phyloP scores from a whole-genome alignment of 2,113 vertebrate genomes.

The Phalacrocorax pelagicus region DNA sequence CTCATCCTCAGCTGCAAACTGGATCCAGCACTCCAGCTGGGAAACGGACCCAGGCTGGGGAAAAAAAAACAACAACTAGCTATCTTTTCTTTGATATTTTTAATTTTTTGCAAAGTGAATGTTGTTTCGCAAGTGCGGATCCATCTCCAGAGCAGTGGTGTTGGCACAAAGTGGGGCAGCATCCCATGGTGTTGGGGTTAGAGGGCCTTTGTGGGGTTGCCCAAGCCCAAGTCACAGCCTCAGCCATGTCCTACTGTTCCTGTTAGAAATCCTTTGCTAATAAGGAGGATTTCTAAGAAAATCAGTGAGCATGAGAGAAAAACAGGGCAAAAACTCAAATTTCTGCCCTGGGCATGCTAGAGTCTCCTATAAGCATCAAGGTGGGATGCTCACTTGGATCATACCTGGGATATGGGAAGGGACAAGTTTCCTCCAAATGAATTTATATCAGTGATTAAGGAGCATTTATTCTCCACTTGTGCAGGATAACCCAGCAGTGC shows the following conservation, averaged over 20 bases:
- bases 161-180: background rate
- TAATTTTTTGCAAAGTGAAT: background rate
- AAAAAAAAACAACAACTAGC: background rate
- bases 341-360: background rate
- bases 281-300: background rate
- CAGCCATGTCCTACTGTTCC: background rate
- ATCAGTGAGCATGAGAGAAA: background rate
- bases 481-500: background rate
- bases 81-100: background rate
- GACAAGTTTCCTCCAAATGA: background rate
- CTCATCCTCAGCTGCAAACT: background rate
- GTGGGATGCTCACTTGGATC: background rate
- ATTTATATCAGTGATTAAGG: background rate
- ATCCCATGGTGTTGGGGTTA: background rate
- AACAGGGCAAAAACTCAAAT: background rate
- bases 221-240: background rate
- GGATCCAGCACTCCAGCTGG: background rate
- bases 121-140: accelerated
- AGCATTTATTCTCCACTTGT: background rate
- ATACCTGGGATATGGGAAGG: background rate
- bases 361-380: background rate
- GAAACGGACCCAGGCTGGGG: background rate
- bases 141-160: background rate
- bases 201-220: accelerated
- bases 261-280: background rate